Conservation (phyloP, 2,888 invertebrate genomes). For the Schizaphis graminum region DNA sequence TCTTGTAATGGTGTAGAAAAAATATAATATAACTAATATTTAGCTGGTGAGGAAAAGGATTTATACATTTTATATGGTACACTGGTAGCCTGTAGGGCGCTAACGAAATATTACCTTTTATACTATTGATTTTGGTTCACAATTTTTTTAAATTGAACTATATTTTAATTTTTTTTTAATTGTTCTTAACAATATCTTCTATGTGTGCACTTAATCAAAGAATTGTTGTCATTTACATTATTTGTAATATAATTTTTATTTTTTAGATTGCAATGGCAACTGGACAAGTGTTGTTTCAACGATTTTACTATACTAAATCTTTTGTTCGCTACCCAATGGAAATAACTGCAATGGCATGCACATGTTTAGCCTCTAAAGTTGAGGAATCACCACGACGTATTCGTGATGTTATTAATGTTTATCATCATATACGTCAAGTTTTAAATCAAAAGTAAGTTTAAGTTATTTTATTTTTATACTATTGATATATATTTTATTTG, state of each 20-base stretch:
- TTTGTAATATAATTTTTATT: conserved; percentile 46
- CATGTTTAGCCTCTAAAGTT: conserved; percentile 98
- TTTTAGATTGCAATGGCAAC: conserved; percentile 96
- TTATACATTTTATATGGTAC: too few species aligned
- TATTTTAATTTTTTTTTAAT: too few species aligned
- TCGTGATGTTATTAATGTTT: conserved; percentile 83
- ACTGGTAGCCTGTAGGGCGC: too few species aligned
- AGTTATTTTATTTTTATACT: conserved; percentile 52
- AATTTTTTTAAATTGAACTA: too few species aligned
- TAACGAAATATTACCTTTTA: too few species aligned
- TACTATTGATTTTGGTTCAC: too few species aligned
- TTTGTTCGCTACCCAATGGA: conserved; percentile 98
- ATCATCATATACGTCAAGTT: conserved; percentile 97
- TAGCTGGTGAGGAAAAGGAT: too few species aligned
- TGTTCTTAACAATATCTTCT: too few species aligned
- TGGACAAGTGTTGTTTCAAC: conserved; percentile 96
- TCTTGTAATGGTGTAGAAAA: too few species aligned
- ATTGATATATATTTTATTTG: conserved; percentile 19
- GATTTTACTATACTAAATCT: conserved; percentile 98
- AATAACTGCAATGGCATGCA: conserved; percentile 97
- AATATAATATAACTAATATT: too few species aligned
- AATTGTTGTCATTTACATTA: background rate
- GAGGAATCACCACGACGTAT: conserved; percentile 97
- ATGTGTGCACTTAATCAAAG: background rate
- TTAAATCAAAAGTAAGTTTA: conserved; percentile 85